Conservation (phyloP, 2,797 vertebrate genomes). For the Clamator glandarius region DNA sequence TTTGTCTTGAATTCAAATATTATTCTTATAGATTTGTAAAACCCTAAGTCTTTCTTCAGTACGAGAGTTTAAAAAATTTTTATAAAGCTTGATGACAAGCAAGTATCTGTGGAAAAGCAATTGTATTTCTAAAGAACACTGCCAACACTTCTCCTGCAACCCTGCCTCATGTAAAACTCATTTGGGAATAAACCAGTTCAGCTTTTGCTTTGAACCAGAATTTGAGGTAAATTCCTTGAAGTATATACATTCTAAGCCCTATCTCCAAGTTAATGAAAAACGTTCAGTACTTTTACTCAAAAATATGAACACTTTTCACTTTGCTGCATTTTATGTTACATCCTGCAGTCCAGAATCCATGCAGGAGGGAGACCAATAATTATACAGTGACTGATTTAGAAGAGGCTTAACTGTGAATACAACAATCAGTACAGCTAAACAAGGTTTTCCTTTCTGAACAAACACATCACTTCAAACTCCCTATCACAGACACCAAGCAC, state of each 20-base stretch:
- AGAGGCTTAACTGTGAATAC: not conserved
- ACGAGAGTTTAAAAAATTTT: not conserved
- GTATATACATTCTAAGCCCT: not conserved
- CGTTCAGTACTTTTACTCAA: not conserved
- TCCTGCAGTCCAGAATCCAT: not conserved
- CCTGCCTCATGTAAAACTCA: not conserved
- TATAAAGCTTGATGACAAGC: not conserved
- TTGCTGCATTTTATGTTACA: not conserved
- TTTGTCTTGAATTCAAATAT: not conserved
- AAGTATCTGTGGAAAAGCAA: not conserved
- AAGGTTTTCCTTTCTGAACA: not conserved
- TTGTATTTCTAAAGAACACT: not conserved
- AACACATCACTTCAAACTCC: not conserved
- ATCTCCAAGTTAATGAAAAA: rapidly evolving
- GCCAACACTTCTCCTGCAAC: rapidly evolving
- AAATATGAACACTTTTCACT: not conserved
- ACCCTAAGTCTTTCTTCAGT: not conserved
- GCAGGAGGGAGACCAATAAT: not conserved
- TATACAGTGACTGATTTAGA: not conserved
- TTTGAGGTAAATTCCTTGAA: not conserved
- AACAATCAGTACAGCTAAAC: not conserved
- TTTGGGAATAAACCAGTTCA: not conserved
- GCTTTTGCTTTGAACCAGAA: not conserved
- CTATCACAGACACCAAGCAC: not conserved
- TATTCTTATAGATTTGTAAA: not conserved